phyloP scores from a whole-genome alignment of 2,113 vertebrate species.

The Phainopepla nitens region DNA sequence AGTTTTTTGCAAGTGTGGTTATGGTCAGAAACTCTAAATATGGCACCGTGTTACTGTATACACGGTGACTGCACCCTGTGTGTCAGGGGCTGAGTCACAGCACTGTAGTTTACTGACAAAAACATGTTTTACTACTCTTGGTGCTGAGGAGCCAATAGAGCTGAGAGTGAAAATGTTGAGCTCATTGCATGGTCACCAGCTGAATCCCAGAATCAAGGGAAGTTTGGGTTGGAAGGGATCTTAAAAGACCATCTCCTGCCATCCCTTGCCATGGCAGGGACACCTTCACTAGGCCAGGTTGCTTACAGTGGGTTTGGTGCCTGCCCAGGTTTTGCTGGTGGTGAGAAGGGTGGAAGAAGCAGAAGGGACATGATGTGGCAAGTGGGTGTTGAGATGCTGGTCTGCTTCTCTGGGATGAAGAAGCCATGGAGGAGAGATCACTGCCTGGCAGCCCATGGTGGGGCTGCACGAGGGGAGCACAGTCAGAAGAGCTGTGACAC shows the following conservation, averaged over 20 bases:
- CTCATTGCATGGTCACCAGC: neutral
- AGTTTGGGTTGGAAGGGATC: neutral
- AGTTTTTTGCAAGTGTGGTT: constrained; percentile 58
- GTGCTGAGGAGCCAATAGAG: neutral
- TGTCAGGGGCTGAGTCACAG: constrained; percentile 63
- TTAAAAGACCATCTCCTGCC: neutral
- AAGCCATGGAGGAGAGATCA: rapidly evolving
- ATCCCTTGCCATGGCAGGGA: neutral
- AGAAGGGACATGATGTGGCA: neutral
- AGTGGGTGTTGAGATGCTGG: neutral
- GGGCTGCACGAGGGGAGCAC: neutral
- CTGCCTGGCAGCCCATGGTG: neutral
- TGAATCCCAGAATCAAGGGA: neutral
- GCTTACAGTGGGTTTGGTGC: rapidly evolving
- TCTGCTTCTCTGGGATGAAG: neutral
- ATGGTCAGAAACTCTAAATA: constrained; percentile 66
- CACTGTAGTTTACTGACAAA: constrained; percentile 39
- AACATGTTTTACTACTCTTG: constrained; percentile 32
- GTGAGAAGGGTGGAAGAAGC: neutral
- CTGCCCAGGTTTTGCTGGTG: neutral
- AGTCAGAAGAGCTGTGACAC: neutral
- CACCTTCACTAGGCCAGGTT: neutral
- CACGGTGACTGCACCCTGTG: constrained; percentile 27
- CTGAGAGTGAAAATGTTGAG: neutral
- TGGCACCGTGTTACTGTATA: constrained; percentile 52